A percentile compares a stretch with the other conserved stretches of the same genome.
These are phyloP conservation scores for Phainopepla nitens DNA, from an alignment of 2,113 vertebrate species.

Conservation along the genomic window DNA sequence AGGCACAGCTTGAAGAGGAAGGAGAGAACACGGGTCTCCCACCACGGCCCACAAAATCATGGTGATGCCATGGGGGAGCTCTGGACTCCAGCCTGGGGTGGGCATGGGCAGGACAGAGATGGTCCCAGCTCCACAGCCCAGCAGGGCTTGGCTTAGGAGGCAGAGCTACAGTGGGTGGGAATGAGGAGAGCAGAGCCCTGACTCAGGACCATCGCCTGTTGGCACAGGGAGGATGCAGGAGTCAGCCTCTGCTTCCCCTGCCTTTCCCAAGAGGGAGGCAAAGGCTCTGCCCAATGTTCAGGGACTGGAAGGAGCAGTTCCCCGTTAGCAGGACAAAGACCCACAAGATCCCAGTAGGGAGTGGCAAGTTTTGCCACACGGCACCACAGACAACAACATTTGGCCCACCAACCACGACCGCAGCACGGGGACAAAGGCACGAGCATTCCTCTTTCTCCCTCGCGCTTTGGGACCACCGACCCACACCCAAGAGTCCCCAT, in stretches of 20 bases:
- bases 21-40: not conserved
- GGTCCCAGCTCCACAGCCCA: not conserved
- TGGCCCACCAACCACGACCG: accelerated
- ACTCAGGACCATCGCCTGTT: not conserved
- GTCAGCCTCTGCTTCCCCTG: not conserved
- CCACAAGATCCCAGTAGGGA: not conserved
- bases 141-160: accelerated
- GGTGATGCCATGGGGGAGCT: accelerated
- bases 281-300: accelerated
- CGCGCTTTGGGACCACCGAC: accelerated
- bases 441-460: not conserved
- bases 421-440: accelerated
- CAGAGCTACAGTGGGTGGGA: not conserved
- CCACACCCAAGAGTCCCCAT: accelerated
- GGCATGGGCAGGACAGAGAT: not conserved
- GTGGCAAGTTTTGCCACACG: not conserved
- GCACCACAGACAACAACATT: not conserved
- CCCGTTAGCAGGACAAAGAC: not conserved
- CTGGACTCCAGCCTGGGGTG: not conserved
- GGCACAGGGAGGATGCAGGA: not conserved
- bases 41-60: not conserved
- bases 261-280: accelerated
- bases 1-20: not conserved
- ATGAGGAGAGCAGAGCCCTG: not conserved
- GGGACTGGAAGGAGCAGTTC: not conserved